Conservation (phyloP, 2,888 invertebrate genomes). For the Alloscopus bannaensis region DNA sequence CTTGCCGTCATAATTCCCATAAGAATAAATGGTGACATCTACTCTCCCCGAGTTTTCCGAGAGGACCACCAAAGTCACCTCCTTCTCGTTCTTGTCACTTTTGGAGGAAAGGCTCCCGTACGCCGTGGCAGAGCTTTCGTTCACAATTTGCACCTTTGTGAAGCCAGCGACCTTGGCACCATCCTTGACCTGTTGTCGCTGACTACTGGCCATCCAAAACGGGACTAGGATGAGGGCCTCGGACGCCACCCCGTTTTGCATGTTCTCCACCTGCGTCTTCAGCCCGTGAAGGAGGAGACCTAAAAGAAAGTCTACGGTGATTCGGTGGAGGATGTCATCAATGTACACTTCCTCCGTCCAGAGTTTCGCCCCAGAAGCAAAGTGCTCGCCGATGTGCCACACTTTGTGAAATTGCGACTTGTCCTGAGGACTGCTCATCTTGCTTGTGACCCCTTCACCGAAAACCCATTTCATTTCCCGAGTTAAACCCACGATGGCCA, state of each 20-base stretch:
- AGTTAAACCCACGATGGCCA: background rate
- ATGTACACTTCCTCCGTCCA: background rate
- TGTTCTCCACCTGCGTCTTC: constrained; percentile 1
- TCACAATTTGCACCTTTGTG: background rate
- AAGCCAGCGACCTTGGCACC: constrained; percentile 6
- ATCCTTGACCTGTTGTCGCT: background rate
- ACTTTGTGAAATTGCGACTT: background rate
- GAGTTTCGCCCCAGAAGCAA: background rate
- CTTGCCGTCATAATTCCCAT: background rate
- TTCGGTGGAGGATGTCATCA: background rate
- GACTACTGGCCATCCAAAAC: constrained; percentile 14
- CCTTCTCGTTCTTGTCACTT: background rate
- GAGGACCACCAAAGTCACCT: constrained; percentile 5
- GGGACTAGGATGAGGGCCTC: background rate
- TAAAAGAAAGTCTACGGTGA: constrained; percentile 13
- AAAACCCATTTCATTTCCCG: background rate
- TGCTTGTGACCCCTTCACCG: background rate
- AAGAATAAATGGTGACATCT: constrained; percentile 7
- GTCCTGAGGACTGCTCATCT: background rate
- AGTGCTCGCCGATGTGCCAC: background rate
- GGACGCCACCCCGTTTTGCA: background rate
- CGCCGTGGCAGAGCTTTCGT: constrained; percentile 13
- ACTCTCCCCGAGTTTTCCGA: constrained; percentile 13
- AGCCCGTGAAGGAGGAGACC: background rate
- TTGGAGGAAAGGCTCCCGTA: background rate